phyloP scores from a whole-genome alignment of 2,888 invertebrate genomes.

The Heterodera filipjevi region DNA sequence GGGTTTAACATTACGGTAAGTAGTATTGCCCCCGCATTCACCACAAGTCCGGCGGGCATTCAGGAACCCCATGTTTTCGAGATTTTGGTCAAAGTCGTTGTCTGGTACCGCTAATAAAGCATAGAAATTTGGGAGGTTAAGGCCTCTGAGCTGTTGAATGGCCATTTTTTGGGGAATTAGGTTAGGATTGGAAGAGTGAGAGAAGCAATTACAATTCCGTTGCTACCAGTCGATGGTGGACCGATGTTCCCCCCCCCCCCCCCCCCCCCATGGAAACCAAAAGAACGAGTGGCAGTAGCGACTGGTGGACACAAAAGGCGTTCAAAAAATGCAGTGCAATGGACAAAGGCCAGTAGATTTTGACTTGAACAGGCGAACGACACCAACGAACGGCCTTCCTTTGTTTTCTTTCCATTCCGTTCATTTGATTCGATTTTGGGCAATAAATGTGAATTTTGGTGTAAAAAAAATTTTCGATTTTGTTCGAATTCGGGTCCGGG shows the following conservation, averaged over 20 bases:
- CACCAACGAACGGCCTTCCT: too few species aligned
- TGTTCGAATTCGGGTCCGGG: too few species aligned
- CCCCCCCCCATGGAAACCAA: background rate
- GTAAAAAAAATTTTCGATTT: too few species aligned
- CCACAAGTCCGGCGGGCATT: background rate
- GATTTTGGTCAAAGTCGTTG: background rate
- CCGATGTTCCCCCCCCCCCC: background rate
- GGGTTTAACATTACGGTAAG: background rate
- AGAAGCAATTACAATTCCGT: background rate
- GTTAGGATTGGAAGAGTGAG: background rate
- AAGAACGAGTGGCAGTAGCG: background rate
- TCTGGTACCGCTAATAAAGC: background rate
- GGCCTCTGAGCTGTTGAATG: background rate
- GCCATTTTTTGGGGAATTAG: background rate
- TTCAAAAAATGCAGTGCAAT: background rate
- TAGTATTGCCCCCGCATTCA: background rate
- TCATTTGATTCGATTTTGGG: too few species aligned
- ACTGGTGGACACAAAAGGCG: background rate
- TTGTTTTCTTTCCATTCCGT: too few species aligned
- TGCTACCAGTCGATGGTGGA: background rate
- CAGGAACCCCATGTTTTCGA: background rate
- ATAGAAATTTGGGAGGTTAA: background rate
- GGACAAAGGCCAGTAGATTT: background rate
- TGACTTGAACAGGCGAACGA: background rate
- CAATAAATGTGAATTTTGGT: too few species aligned